phyloP scores from a whole-genome alignment of 2,888 invertebrate genomes.

The Halocaridina rubra region DNA sequence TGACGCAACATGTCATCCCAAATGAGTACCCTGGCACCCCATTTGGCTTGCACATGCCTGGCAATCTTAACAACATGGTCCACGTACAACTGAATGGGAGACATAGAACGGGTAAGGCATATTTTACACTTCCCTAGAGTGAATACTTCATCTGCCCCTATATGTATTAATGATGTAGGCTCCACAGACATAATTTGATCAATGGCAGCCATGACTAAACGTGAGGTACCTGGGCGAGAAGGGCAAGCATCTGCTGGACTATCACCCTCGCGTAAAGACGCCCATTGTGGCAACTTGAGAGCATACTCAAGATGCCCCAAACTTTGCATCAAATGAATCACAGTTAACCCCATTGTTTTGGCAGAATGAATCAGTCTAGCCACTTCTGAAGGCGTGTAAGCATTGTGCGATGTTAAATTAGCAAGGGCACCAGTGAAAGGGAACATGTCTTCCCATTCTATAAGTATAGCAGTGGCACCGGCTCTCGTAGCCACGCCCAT shows the following conservation, averaged over 20 bases:
- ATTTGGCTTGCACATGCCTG: constrained; percentile 67
- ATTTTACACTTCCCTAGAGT: constrained; percentile 77
- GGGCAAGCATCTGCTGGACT: constrained; percentile 68
- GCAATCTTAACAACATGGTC: constrained; percentile 67
- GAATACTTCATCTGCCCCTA: constrained; percentile 81
- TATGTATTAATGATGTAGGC: constrained; percentile 74
- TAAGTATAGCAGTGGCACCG: constrained; percentile 74
- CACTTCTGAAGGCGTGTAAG: constrained; percentile 68
- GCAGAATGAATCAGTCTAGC: constrained; percentile 66
- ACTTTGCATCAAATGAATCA: constrained; percentile 73
- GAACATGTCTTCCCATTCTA: constrained; percentile 76
- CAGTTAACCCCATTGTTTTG: constrained; percentile 69
- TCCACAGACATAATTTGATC: constrained; percentile 69
- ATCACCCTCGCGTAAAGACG: constrained; percentile 67
- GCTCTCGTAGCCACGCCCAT: constrained; percentile 75
- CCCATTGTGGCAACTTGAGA: constrained; percentile 67
- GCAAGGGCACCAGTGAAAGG: constrained; percentile 69
- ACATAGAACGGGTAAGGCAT: constrained; percentile 68
- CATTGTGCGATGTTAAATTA: constrained; percentile 68
- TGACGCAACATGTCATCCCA: constrained; percentile 74
- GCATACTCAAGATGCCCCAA: constrained; percentile 71
- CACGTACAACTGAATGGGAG: constrained; percentile 63
- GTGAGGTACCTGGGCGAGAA: constrained; percentile 66
- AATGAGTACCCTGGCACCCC: constrained; percentile 69
- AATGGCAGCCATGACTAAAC: constrained; percentile 65